These are phyloP conservation scores for Ginglymostoma cirratum DNA, from an alignment of 2,113 vertebrate species.

Conservation along the genomic window DNA sequence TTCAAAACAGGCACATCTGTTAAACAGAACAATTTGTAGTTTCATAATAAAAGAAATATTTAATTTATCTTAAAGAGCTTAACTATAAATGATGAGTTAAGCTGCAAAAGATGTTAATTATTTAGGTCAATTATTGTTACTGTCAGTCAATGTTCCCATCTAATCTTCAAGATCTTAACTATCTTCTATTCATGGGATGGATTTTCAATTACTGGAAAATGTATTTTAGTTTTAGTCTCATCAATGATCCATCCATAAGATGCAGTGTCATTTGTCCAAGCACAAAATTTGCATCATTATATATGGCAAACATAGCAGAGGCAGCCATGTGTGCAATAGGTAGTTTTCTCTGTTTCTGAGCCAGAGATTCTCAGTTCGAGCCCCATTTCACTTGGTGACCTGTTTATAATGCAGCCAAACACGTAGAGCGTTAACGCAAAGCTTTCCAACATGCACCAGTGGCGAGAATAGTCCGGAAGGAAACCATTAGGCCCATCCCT, in stretches of 20 bases:
- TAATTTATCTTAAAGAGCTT: not conserved
- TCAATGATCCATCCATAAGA: not conserved
- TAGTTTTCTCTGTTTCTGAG: no score
- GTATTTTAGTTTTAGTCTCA: not conserved
- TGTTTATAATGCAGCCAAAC: no score
- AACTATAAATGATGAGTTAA: not conserved
- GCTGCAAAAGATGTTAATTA: not conserved
- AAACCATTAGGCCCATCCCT: no score
- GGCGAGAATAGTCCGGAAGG: no score
- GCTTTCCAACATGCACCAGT: no score
- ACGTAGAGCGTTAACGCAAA: no score
- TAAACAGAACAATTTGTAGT: not conserved
- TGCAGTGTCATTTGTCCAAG: not conserved
- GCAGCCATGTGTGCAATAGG: not conserved
- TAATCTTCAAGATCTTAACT: not conserved
- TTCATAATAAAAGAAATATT: not conserved
- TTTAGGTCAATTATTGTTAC: not conserved
- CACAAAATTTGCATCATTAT: not conserved
- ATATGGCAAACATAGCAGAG: not conserved
- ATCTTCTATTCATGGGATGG: not conserved
- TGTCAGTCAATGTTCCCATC: not conserved
- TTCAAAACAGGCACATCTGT: not conserved
- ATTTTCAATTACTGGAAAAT: not conserved
- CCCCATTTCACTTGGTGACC: no score
- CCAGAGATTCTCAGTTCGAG: no score